Evolutionary conservation across 2,797 vertebrate genomes (phyloP).

Genomic region (Hippoglossus hippoglossus): DNA sequence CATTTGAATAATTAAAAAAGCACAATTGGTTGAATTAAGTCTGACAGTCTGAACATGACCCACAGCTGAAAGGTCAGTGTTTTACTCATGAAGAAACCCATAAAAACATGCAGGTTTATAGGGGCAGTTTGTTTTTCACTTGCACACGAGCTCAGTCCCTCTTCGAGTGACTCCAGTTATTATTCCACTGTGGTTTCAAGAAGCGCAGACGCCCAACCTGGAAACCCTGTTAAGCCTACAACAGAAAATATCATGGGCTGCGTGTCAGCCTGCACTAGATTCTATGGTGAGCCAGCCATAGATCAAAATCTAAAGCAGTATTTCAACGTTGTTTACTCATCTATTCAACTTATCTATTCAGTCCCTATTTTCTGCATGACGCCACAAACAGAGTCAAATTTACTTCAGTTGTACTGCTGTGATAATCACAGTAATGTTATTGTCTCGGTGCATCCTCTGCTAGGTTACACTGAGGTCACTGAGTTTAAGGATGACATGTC

Average conservation of each 20-base stretch:
- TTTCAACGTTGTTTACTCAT: slow-evolving; percentile 31
- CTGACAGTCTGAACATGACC: neutral
- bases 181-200: slow-evolving; percentile 41
- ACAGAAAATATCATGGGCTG: slow-evolving; percentile 36
- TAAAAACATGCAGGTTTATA: neutral
- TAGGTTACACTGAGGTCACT: slow-evolving; percentile 53
- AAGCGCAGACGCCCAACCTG: slow-evolving; percentile 44
- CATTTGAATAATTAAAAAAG: too few species aligned
- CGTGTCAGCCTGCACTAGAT: too few species aligned
- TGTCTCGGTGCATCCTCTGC: slow-evolving; percentile 24
- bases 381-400: slow-evolving; percentile 8
- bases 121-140: too few species aligned
- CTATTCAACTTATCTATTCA: slow-evolving; percentile 11
- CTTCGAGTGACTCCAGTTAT: slow-evolving; percentile 16
- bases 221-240: slow-evolving; percentile 54
- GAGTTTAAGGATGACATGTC: slow-evolving; percentile 68
- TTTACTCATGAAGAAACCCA: neutral
- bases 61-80: neutral
- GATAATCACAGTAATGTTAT: slow-evolving; percentile 7
- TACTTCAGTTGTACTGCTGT: slow-evolving; percentile 4
- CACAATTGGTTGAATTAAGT: neutral
- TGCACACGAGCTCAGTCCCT: too few species aligned
- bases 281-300: neutral
- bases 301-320: slow-evolving; percentile 32
- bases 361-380: slow-evolving; percentile 28